These are phyloP conservation scores for Pogonocherus hispidulus DNA, from an alignment of 2,888 invertebrate genomes.

Conservation along the genomic window DNA sequence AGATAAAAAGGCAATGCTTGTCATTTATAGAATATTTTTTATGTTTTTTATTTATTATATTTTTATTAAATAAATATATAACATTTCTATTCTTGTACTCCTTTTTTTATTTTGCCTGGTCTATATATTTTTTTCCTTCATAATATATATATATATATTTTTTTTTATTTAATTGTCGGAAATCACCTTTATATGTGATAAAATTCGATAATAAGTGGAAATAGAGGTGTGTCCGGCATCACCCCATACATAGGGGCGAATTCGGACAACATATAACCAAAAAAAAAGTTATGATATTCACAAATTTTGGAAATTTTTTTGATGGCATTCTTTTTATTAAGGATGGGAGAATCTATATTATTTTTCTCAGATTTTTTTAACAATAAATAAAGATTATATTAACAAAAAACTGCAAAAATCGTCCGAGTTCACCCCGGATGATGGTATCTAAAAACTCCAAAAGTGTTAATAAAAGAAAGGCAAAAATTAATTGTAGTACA, in stretches of 20 bases:
- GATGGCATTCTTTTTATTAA: background rate
- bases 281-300: background rate
- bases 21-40: background rate
- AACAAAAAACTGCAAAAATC: constrained; percentile 12
- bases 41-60: background rate
- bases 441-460: too few relatives aligned
- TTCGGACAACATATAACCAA: background rate
- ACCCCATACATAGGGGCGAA: constrained; percentile 6
- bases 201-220: background rate
- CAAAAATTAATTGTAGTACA: too few relatives aligned
- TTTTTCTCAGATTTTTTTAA: background rate
- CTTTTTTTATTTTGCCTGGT: background rate
- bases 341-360: background rate
- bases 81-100: background rate
- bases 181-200: background rate
- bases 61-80: background rate
- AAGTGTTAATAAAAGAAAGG: too few relatives aligned
- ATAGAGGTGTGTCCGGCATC: background rate
- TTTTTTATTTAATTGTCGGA: constrained; percentile 1
- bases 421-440: constrained; percentile 5
- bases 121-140: background rate
- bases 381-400: background rate
- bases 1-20: too few relatives aligned
- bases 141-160: background rate
- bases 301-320: background rate